Base-by-base conservation (phyloP, 2,888 invertebrate species). In the Drosophila aldrichi region DNA sequence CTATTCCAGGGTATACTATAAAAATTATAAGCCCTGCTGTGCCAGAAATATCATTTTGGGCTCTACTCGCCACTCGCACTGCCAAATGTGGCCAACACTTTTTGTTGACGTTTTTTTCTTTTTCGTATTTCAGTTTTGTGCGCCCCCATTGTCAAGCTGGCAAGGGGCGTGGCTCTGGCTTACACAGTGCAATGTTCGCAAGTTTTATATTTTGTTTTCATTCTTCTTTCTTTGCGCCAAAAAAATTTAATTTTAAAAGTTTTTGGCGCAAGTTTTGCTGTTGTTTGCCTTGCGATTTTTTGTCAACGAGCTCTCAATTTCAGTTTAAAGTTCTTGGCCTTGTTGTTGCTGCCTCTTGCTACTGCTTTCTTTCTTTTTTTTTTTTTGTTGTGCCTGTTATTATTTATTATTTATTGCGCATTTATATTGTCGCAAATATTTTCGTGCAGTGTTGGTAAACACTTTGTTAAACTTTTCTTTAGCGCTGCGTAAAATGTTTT, bases 371-470 rank as follows among this genome's bases (percentile, higher is more conserved):
- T 36, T 36, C 10, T 34, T 34, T 18, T 41, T 2, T 3, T 25
- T 3, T 10, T 9, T 49, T 67, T 63, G 34, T 51, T 51, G 59
- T 32, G 38, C 36, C 55, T 22, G 29, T 51, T 64, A 59, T 75
- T 75, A 74, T 63, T 70, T 68, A 65, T 71, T 68, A 65, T 71
- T 68, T 77, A 68, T 74, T 79, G 69, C 38, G 68, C 65, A 65
- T 77, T 83, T 71, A 75, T 79, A 63, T 80, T 65, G 70, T 67
- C 66, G 60, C 66, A 71, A 79, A 43, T 38, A 77, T 70, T 68
- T 71, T 68, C 69, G 46, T 59, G 61, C 55, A 72, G 78, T 72
- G 54, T 63, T 69, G 60, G 56, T 67, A 80, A 75, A 75, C 65
- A 80, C 58, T 34, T 34, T 20, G 56, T 44, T 40, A 9, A 72